phyloP scores from a whole-genome alignment of 1,140 invertebrate species.

The Chrysomallon squamiferum region DNA sequence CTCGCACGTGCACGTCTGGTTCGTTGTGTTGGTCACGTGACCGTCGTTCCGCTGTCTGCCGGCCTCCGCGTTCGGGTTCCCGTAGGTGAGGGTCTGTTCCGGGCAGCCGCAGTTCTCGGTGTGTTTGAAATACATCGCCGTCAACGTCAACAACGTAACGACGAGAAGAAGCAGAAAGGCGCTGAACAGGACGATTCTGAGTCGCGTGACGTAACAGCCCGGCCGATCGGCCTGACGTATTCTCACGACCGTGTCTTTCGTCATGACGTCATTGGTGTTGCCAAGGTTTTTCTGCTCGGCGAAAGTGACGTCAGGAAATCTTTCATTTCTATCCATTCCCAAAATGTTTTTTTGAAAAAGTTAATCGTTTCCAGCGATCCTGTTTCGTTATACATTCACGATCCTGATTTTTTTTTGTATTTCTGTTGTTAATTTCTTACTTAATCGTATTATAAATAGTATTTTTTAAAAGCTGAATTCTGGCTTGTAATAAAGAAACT shows the following conservation, averaged over 20 bases:
- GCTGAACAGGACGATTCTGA: neutral
- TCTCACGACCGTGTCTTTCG: neutral
- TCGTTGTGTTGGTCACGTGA: neutral
- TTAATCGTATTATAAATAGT: too few relatives aligned
- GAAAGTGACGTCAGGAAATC: neutral
- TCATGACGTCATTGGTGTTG: neutral
- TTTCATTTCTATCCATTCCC: slow-evolving; percentile 2
- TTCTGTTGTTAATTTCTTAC: too few relatives aligned
- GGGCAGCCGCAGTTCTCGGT: neutral
- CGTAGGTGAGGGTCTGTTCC: neutral
- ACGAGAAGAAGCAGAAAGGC: neutral
- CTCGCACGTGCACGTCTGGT: neutral
- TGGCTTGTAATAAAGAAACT: too few relatives aligned
- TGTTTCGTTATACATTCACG: too few relatives aligned
- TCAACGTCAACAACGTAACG: neutral
- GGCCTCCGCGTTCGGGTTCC: neutral
- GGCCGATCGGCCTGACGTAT: neutral
- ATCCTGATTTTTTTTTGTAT: too few relatives aligned
- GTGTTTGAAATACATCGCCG: neutral
- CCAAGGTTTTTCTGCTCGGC: neutral
- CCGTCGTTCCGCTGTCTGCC: neutral
- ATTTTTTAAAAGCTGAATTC: too few relatives aligned
- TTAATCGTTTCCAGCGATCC: too few relatives aligned
- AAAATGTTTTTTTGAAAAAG: too few relatives aligned
- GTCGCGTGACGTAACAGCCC: neutral